These are phyloP conservation scores for Euthynnus affinis DNA, from an alignment of 2,797 vertebrate species.

Conservation along the genomic window DNA sequence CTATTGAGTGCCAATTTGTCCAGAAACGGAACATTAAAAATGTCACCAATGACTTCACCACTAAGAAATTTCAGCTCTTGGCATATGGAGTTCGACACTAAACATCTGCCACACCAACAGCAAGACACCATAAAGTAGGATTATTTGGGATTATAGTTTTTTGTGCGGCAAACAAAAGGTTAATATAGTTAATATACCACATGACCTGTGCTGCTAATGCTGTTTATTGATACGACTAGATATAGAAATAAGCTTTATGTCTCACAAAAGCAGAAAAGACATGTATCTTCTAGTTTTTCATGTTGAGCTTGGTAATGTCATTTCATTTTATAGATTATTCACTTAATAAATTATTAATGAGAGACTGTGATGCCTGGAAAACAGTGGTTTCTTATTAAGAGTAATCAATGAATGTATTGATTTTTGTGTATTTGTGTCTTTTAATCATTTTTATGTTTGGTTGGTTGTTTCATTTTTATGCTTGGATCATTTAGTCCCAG, in stretches of 20 bases:
- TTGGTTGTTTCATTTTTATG: constrained; percentile 5
- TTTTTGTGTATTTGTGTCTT: no score
- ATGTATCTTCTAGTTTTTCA: constrained; percentile 38
- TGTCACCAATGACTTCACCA: constrained; percentile 33
- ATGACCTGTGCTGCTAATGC: constrained; percentile 36
- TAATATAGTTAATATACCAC: constrained; percentile 53
- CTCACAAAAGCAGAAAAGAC: constrained; percentile 41
- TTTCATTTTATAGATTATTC: constrained; percentile 27
- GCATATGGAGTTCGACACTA: constrained; percentile 26
- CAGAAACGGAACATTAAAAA: constrained; percentile 42
- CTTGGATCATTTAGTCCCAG: constrained; percentile 9
- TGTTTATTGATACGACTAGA: constrained; percentile 45
- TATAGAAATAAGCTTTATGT: constrained; percentile 35
- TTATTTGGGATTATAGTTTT: constrained; percentile 58
- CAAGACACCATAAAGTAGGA: constrained; percentile 38
- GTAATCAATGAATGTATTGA: constrained; percentile 17
- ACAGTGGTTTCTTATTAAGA: constrained; percentile 7
- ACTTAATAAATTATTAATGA: constrained; percentile 17
- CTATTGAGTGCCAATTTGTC: constrained; percentile 42
- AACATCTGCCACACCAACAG: constrained; percentile 57
- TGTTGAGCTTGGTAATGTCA: constrained; percentile 19
- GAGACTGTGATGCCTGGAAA: constrained; percentile 26
- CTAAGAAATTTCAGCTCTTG: constrained; percentile 27
- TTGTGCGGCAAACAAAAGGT: constrained; percentile 61
- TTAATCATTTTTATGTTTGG: no score